Evolutionary conservation across 2,888 invertebrate genomes (phyloP).

Genomic region (Drosophila putrida): DNA sequence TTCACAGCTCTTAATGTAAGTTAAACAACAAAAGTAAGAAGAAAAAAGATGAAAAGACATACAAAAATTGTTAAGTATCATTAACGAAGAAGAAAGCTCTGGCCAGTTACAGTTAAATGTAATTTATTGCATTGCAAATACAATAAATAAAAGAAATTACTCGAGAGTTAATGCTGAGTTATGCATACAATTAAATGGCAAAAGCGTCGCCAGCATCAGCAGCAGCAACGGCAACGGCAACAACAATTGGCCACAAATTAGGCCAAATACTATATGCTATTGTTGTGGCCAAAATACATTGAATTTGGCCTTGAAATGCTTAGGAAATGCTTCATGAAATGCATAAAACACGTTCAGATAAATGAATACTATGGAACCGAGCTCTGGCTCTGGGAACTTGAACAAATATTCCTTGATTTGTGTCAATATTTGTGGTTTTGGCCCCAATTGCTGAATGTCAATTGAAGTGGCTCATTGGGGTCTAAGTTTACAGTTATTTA

Average conservation of each 20-base stretch:
- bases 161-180: slow-evolving; percentile 64
- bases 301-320: slow-evolving; percentile 63
- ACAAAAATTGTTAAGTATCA: slow-evolving; percentile 42
- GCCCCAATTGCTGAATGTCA: slow-evolving; percentile 31
- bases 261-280: slow-evolving; percentile 58
- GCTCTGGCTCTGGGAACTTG: slow-evolving; percentile 9
- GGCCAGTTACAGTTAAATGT: slow-evolving; percentile 41
- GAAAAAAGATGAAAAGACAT: background rate
- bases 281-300: slow-evolving; percentile 7
- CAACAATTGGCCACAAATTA: slow-evolving; percentile 61
- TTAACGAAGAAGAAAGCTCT: slow-evolving; percentile 53
- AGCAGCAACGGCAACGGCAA: slow-evolving; percentile 9
- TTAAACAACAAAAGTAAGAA: slow-evolving; percentile 22
- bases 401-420: slow-evolving; percentile 38
- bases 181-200: slow-evolving; percentile 54
- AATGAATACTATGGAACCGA: slow-evolving; percentile 2
- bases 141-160: slow-evolving; percentile 68
- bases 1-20: slow-evolving; percentile 33
- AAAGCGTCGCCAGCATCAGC: slow-evolving; percentile 5
- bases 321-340: slow-evolving; percentile 72
- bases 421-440: slow-evolving; percentile 25
- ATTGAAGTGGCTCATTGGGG: slow-evolving; percentile 29
- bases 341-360: slow-evolving; percentile 64
- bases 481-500: slow-evolving; percentile 59
- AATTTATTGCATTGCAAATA: slow-evolving; percentile 74